These are phyloP conservation scores for Actinia equina DNA, from an alignment of 64 coral and sea anemone species.

Conservation along the genomic window DNA sequence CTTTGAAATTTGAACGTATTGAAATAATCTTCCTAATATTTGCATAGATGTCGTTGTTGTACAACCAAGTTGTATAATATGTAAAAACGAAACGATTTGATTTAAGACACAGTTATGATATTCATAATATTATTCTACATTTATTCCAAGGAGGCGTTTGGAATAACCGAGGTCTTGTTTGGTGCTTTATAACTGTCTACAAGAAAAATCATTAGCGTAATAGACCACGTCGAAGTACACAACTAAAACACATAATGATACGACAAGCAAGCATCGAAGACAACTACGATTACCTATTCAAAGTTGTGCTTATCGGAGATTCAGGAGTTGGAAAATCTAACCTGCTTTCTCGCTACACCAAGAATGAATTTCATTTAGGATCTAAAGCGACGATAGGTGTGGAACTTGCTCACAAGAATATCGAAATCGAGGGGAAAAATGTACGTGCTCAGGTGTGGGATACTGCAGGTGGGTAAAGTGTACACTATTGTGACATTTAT, in stretches of 20 bases:
- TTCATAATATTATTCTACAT: neutral
- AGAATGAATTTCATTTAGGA: constrained; percentile 94
- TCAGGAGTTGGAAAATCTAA: constrained; percentile 97
- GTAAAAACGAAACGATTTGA: neutral
- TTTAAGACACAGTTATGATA: neutral
- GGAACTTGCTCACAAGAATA: constrained; percentile 90
- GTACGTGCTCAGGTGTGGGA: constrained; percentile 99
- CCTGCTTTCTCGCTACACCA: constrained; percentile 88
- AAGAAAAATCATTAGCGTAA: neutral
- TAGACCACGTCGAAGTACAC: constrained; percentile 4
- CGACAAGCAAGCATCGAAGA: constrained; percentile 70
- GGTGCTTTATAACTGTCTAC: neutral
- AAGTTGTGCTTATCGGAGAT: constrained; percentile 91
- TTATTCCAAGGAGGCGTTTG: neutral
- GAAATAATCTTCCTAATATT: neutral
- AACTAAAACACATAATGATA: constrained; percentile 23
- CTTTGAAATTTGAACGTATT: neutral
- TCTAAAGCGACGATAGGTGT: constrained; percentile 99
- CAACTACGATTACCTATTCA: constrained; percentile 89
- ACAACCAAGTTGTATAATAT: neutral
- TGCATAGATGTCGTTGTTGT: neutral
- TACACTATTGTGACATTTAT: too few relatives aligned
- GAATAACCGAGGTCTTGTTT: neutral
- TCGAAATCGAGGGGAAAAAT: constrained; percentile 80
- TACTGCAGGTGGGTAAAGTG: constrained; percentile 78